Evolutionary conservation across 2,113 vertebrate genomes (phyloP), one percentile per base, ranked within the genome.

Genomic region (Tetrao urogallus): DNA sequence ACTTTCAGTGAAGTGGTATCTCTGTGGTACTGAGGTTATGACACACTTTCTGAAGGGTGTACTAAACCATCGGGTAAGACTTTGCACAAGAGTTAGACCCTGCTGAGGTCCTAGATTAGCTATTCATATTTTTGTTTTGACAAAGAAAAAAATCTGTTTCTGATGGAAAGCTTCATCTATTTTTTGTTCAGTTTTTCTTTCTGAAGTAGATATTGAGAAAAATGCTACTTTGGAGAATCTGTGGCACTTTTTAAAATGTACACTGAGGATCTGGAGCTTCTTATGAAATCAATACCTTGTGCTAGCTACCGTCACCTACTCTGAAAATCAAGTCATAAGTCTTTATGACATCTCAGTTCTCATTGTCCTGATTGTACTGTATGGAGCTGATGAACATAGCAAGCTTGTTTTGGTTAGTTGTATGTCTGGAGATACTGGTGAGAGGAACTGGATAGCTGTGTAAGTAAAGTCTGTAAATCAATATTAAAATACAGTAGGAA

Each of bases 341-440:
- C 88, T 91, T 94, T 45, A 61, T 81, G 73, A 15, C 82, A 50
- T 65, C 38, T 83, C 61, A 66, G 30, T 91, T 21, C 56, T 97
- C 30, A 72, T 84, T 88, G 45, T 91, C 27, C 34, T 80, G 60
- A 86, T 92, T 75, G 89, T 8, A 11, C 45, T 58, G 15, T 32
- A 45, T 48, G 82, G 58, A 8, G 1, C 72, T 84, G 69, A 73
- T 2, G 7, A 90, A 82, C 19, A 81, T 61, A 84, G 43, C 24
- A 72, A 82, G 54, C 17, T 38, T 32, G 57, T 79, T 84, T 65
- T 65, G 6, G 40, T 54, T 45, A 91, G 56, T 50, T 69, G 4
- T 32, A 4, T 42, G 17, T 64, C 57, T 94, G 74, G 43, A 92
- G 57, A 63, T 27, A 48, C 30, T 76, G 40, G 38, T 58, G 47